Evolutionary conservation across 1,140 invertebrate genomes (phyloP), one percentile per base, ranked within the genome.

Genomic region (Bombus affinis): DNA sequence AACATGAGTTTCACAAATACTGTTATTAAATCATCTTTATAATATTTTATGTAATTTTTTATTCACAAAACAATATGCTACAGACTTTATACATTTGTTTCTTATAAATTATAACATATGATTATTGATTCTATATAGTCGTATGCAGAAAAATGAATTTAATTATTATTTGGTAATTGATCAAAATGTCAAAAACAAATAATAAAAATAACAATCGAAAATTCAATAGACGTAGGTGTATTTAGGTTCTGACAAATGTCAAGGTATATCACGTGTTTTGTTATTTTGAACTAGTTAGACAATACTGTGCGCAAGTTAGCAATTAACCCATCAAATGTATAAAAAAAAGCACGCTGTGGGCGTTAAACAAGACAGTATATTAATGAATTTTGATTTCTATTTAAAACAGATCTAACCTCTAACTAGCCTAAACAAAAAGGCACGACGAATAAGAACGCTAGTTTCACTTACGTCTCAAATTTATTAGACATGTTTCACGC

Each of bases 391-490:
- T 53, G 66, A 76, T 78, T 70, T 87, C 32, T 66, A 79, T 71
- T 85, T 78, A 87, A 81, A 83, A 85, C 72, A 81, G 47, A 70
- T 76, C 77, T 90, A 89, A 90, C 88, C 89, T 86, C 75, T 72
- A 84, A 28, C 65, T 62, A 47, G 62, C 53, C n/a, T 53, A 47
- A 53, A 80, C 15, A 81, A 42, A 88, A 73, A 83, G 68, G 68
- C 65, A 87, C 78, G 77, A 90, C 71, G 65, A 81, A 85, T 89
- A 85, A 79, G 32, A 85, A 89, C 70, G 37, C 73, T 86, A 68
- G 32, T 85, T 86, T 87, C 86, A 95, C 96, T 96, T 96, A 96
- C 96, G 96, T 95, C 85, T 96, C 96, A 87, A 96, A 97, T 96
- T 97, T 96, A 94, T 96, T 96, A 88, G 96, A 96, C 96, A 97